phyloP scores from a whole-genome alignment of 1,140 invertebrate species.

The Pachyrhynchus sulphureomaculatus region DNA sequence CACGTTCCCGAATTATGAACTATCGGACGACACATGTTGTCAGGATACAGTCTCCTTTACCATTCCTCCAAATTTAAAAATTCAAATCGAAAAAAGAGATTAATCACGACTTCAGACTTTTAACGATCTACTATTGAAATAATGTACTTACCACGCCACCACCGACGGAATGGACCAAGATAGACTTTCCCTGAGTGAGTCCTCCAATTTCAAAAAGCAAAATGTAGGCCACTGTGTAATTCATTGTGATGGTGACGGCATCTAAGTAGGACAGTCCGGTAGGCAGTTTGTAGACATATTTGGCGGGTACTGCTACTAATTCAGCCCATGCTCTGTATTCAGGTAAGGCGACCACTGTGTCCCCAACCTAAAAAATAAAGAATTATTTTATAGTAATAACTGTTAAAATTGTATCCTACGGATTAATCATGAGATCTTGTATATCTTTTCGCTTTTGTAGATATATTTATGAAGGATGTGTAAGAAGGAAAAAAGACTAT shows the following conservation, averaged over 20 bases:
- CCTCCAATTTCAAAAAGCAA: constrained; percentile 82
- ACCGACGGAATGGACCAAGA: constrained; percentile 83
- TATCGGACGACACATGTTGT: no score
- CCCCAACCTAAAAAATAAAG: constrained; percentile 67
- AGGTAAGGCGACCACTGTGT: constrained; percentile 80
- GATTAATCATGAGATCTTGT: no score
- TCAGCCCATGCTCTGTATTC: constrained; percentile 86
- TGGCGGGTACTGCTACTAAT: constrained; percentile 72
- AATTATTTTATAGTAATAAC: neutral
- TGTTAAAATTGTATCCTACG: no score
- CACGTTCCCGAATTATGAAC: no score
- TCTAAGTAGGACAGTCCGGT: constrained; percentile 75
- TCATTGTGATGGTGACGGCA: constrained; percentile 80
- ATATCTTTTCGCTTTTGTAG: no score
- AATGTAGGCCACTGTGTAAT: constrained; percentile 84
- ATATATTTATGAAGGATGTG: no score
- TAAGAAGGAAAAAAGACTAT: no score
- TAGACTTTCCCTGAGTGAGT: constrained; percentile 73
- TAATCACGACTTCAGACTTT: no score
- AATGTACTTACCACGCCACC: constrained; percentile 82
- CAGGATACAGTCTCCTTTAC: no score
- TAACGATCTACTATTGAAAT: no score
- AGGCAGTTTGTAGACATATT: constrained; percentile 78
- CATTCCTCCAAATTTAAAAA: no score
- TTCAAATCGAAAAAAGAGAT: no score